Evolutionary conservation across 92 coral and sea anemone genomes (phyloP).

Genomic region (Epizoanthus scotinus): DNA sequence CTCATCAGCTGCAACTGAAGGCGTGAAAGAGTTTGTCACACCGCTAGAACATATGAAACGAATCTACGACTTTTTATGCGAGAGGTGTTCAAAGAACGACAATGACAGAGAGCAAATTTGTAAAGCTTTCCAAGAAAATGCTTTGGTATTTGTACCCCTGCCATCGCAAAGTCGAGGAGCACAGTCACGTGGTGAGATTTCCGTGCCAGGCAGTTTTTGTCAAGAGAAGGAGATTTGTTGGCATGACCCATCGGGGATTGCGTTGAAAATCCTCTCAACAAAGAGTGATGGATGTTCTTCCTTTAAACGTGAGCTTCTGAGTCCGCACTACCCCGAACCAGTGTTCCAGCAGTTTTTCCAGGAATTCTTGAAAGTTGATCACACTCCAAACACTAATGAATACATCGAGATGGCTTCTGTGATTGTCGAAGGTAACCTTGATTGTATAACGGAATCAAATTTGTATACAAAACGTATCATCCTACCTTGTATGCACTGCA

Average conservation of each 20-base stretch:
- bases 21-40: slow-evolving; percentile 51
- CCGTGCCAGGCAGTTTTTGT: slow-evolving; percentile 51
- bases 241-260: slow-evolving; percentile 80
- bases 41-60: slow-evolving; percentile 73
- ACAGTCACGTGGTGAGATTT: background rate
- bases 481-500: too few relatives aligned
- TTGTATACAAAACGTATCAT: too few relatives aligned
- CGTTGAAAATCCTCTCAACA: slow-evolving; percentile 29
- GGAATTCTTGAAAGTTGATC: slow-evolving; percentile 60
- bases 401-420: slow-evolving; percentile 78
- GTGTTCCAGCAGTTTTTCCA: slow-evolving; percentile 52
- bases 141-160: slow-evolving; percentile 74
- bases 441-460: too few relatives aligned
- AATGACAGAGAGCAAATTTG: slow-evolving; percentile 43
- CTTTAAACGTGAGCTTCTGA: slow-evolving; percentile 59
- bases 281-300: slow-evolving; percentile 12
- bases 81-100: slow-evolving; percentile 16
- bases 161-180: background rate
- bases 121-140: slow-evolving; percentile 55
- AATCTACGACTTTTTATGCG: slow-evolving; percentile 60
- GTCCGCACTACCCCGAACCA: slow-evolving; percentile 48
- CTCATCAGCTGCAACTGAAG: slow-evolving; percentile 22
- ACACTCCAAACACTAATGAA: slow-evolving; percentile 79
- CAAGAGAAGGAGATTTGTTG: slow-evolving; percentile 79
- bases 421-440: slow-evolving; percentile 48